Base-by-base conservation (phyloP, 2,888 invertebrate species). In the Orgyia antiqua region DNA sequence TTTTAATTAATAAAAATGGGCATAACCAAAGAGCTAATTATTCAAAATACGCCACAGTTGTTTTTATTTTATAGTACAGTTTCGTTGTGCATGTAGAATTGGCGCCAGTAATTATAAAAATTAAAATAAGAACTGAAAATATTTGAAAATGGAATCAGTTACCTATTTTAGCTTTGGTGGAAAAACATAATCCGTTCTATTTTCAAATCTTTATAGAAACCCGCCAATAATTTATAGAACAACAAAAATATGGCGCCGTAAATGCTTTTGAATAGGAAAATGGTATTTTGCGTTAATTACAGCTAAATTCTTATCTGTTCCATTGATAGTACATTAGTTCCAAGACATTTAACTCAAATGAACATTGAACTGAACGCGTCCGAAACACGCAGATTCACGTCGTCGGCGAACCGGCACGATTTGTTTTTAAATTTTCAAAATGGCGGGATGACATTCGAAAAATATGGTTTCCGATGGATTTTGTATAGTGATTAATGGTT, bases 321-420 rank as follows among this genome's bases (percentile, higher is more conserved):
- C 55, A 68, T 66, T 64, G 66, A 64, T 60, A 62, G 42, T 53
- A 33, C 36, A 59, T 71, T 70, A 69, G 45, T 58, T 34, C 42
- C 66, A 39, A 42, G 51, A 71, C 66, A 71, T 71, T 71, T 43
- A 53, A 42, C 58, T 34, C 48, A 39, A 69, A 68, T 66, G 56
- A 51, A 54, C 48, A 24, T 33, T 29, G 42, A 41, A 32, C 36
- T 12, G 46, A 49, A 46, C 52, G 41, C 49, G 40, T 29, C 39
- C 37, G 31, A 47, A 51, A 52, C 45, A 41, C 48, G 48, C 51
- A 49, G 31, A 52, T 46, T 51, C 53, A 51, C 42, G 54, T 34
- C 37, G 39, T 27, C 33, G 8, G 30, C 38, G 33, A 41, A 28
- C 35, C 37, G 36, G 37, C 32, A 27, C 28, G 43, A 41, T 44